Evolutionary conservation across 30 jellyfish, hydroid and myxozoan species (phyloP).

Genomic region (Hydractinia symbiolongicarpus): DNA sequence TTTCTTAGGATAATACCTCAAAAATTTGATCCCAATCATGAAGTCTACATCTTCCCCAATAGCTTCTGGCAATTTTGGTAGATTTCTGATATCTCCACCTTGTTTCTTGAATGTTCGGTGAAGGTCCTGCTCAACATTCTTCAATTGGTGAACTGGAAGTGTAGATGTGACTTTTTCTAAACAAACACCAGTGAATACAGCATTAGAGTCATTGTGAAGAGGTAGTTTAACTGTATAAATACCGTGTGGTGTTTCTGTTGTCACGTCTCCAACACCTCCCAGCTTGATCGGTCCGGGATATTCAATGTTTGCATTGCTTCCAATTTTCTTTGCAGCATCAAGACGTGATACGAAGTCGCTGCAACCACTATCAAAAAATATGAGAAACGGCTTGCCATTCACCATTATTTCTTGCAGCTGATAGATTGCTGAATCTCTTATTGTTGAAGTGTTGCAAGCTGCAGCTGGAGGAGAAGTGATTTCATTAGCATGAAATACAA

Average conservation of each 20-base stretch:
- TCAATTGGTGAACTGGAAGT: neutral
- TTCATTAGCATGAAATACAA: no score
- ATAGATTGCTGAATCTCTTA: no score
- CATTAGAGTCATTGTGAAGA: neutral
- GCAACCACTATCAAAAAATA: no score
- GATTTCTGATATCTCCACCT: neutral
- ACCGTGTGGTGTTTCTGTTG: conserved; percentile 16
- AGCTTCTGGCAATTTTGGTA: conserved; percentile 8
- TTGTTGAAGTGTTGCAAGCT: no score
- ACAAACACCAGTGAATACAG: conserved; percentile 24
- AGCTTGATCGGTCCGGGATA: conserved; percentile 4
- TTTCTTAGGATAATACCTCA: neutral
- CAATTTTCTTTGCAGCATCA: no score
- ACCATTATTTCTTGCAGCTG: no score
- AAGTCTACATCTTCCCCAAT: conserved; percentile 33
- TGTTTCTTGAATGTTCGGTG: neutral
- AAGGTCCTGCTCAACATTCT: neutral
- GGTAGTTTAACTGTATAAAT: conserved; percentile 1
- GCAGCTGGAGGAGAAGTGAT: no score
- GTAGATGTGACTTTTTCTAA: conserved; percentile 20
- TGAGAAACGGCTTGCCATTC: no score
- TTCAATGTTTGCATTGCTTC: no score
- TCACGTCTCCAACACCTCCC: conserved; percentile 25
- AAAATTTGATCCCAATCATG: conserved; percentile 27
- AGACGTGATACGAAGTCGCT: no score